Percentiles rank a stretch among this genome's conserved stretches.
phyloP scores from a whole-genome alignment of 2,113 vertebrate species.

The Anoura caudifer region DNA sequence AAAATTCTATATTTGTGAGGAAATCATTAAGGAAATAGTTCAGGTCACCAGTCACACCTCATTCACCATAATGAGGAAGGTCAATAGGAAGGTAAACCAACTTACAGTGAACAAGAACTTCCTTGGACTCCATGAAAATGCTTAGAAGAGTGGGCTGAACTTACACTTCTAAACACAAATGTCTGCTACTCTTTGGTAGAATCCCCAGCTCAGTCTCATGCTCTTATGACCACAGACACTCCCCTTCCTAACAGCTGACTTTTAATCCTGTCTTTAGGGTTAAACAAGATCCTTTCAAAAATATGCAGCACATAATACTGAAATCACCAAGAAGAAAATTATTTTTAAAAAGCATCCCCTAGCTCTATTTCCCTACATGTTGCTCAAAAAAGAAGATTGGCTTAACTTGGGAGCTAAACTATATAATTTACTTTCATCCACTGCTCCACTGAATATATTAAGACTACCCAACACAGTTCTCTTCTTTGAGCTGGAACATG shows the following conservation, averaged over 20 bases:
- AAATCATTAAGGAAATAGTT: constrained; percentile 56
- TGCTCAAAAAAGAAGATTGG: background rate
- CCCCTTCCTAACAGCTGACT: constrained; percentile 83
- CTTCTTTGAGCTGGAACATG: background rate
- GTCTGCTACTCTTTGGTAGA: constrained; percentile 76
- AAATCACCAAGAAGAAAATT: constrained; percentile 7
- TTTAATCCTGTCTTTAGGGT: constrained; percentile 80
- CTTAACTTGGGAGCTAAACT: constrained; percentile 19
- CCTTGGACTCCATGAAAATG: constrained; percentile 88
- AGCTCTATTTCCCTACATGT: background rate
- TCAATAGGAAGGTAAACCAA: constrained; percentile 80
- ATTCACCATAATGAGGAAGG: constrained; percentile 57
- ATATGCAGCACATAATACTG: background rate
- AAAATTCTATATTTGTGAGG: constrained; percentile 54
- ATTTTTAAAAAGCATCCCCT: background rate
- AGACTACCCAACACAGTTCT: background rate
- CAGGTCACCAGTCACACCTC: constrained; percentile 30
- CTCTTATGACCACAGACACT: constrained; percentile 50
- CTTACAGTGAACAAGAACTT: constrained; percentile 91
- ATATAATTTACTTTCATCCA: constrained; percentile 25
- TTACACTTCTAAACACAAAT: constrained; percentile 77
- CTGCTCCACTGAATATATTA: constrained; percentile 28
- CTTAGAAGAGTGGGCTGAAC: constrained; percentile 73
- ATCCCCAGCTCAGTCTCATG: constrained; percentile 78
- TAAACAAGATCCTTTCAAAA: constrained; percentile 58